Base-by-base conservation (phyloP, 1,140 invertebrate genomes). In the Heliconius congener region DNA sequence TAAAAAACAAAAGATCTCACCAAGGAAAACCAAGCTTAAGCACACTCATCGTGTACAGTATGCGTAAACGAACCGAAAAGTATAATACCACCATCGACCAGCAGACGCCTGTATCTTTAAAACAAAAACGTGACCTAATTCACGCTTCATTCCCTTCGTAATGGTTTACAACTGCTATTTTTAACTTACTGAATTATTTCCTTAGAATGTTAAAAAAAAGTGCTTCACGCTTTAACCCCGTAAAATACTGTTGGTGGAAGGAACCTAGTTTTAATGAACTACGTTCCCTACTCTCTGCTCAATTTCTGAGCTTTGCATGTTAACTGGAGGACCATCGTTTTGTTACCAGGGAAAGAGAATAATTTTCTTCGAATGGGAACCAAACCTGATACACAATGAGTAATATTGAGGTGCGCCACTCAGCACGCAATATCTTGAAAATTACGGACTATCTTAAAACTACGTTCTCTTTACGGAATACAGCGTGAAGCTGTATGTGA, bases 61-160 rank as follows among this genome's bases (percentile, higher is more conserved):
- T 66, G 60, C 60, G 60, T 66, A 66, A 66, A 66, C 60, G 60
- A 66, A 60, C n/a, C 57, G 57, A 60, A 60, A 60, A 60, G 57
- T 60, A 23, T 60, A 60, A 60, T 60, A 60, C 60, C 60, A 66
- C 60, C 60, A 66, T 66, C 60, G 60, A 66, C 60, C 11, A 66
- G 60, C 60, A 66, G 60, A 66, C 60, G 60, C 60, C 60, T 66
- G 60, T 66, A 66, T 66, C 60, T 66, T 66, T 66, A 66, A 66
- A 66, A 66, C 60, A 66, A 66, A 66, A 66, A 66, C 27, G 55
- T 66, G 60, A 66, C 60, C 60, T 66, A 66, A 66, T 66, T 66
- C 13, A 66, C 60, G 60, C 60, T 27, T 66, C 60, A 66, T 66
- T 66, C 60, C 60, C 60, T 66, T 66, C 60, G n/a, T 66, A 66